phyloP scores from a whole-genome alignment of 2,888 invertebrate genomes.

The Eupeodes luniger region DNA sequence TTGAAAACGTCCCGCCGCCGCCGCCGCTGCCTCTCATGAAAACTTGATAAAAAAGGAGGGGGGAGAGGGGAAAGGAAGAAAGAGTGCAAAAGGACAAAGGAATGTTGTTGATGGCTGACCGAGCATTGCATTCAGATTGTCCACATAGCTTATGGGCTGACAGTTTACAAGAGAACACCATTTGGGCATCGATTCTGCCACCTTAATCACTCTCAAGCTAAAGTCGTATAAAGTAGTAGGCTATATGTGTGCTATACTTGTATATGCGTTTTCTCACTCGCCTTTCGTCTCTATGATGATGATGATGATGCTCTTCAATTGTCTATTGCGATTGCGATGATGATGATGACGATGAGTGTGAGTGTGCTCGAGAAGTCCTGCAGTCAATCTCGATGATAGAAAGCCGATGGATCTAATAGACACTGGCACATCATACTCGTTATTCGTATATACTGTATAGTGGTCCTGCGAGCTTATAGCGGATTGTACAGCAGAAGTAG shows the following conservation, averaged over 20 bases:
- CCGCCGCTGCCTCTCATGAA: too few relatives aligned
- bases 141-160: slow-evolving; percentile 62
- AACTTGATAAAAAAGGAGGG: not conserved
- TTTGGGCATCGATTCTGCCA: slow-evolving; percentile 58
- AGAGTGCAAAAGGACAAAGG: not conserved
- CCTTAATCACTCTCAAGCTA: slow-evolving; percentile 58
- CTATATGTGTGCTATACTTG: too few relatives aligned
- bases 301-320: not conserved
- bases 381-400: slow-evolving; percentile 52
- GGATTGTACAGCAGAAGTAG: slow-evolving; percentile 23
- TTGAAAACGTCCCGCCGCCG: not conserved
- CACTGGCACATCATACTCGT: slow-evolving; percentile 5
- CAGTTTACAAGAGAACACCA: slow-evolving; percentile 71
- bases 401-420: slow-evolving; percentile 32
- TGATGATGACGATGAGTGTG: slow-evolving; percentile 12
- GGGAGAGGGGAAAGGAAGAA: not conserved
- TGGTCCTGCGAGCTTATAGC: not conserved
- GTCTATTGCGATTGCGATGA: slow-evolving; percentile 3
- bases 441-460: too few relatives aligned
- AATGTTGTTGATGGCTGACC: slow-evolving; percentile 50
- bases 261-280: too few relatives aligned
- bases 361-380: slow-evolving; percentile 26
- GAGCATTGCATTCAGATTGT: slow-evolving; percentile 51
- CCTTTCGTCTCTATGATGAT: too few relatives aligned
- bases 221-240: too few relatives aligned